Evolutionary conservation across 2,113 vertebrate species (phyloP).

Genomic region (Equus quagga): DNA sequence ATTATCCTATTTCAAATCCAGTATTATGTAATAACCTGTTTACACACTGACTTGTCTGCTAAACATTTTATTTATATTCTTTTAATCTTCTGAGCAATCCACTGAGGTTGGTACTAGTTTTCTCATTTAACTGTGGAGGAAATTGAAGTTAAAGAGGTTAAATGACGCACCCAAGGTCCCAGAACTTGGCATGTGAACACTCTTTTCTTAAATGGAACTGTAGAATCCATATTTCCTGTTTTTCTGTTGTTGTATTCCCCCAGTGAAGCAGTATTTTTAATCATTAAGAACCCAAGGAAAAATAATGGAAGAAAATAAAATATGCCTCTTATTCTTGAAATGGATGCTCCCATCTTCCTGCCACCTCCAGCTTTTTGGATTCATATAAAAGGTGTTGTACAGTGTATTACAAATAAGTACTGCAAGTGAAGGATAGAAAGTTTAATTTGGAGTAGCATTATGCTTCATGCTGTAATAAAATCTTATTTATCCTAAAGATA

Average conservation of each 20-base stretch:
- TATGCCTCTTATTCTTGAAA: background rate
- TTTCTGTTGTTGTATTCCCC: background rate
- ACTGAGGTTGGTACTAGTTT: background rate
- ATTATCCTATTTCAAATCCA: background rate
- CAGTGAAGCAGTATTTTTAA: background rate
- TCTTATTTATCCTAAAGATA: background rate
- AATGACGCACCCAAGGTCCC: background rate
- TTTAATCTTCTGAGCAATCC: background rate
- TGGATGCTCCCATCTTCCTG: background rate
- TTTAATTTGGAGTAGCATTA: conserved; percentile 41
- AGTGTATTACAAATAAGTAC: background rate
- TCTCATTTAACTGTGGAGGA: conserved; percentile 28
- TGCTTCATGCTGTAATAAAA: background rate
- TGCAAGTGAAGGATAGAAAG: background rate
- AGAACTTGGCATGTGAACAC: background rate
- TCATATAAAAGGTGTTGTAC: background rate
- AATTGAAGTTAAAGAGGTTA: background rate
- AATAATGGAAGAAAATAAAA: conserved; percentile 48
- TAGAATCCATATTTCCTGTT: background rate
- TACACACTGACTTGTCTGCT: background rate
- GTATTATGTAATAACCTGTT: background rate
- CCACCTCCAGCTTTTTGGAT: background rate
- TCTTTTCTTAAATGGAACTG: background rate
- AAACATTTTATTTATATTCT: conserved; percentile 15
- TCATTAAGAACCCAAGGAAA: background rate